Conservation (phyloP, 2,888 invertebrate genomes). For the Watsonalla binaria region DNA sequence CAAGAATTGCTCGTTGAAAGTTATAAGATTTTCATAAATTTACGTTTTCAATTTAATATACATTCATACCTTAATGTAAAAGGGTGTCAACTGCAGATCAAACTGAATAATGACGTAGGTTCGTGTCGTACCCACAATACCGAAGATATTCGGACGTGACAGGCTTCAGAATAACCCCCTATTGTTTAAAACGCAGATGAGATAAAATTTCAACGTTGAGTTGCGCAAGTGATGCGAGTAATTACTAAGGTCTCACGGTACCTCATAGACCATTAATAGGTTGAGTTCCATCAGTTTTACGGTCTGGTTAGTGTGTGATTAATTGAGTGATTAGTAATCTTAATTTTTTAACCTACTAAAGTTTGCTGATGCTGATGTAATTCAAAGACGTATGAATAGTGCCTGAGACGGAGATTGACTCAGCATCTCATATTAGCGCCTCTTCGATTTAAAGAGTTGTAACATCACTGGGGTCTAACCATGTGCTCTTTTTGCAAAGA, state of each 20-base stretch:
- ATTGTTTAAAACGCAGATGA: neutral
- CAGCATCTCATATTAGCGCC: no score
- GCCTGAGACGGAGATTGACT: no score
- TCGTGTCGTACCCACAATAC: neutral
- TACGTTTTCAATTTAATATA: no score
- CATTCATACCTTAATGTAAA: neutral
- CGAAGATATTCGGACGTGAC: neutral
- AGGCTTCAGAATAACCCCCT: neutral
- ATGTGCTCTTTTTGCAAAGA: no score
- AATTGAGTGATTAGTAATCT: no score
- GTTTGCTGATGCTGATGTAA: no score
- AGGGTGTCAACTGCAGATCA: neutral
- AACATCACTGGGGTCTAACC: no score
- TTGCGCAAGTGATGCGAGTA: conserved; percentile 1
- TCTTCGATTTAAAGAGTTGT: no score
- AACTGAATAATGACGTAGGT: neutral
- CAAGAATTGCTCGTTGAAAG: no score
- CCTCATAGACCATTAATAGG: neutral
- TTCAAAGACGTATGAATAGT: no score
- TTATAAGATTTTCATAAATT: no score
- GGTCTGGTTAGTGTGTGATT: neutral
- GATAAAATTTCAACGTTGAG: neutral
- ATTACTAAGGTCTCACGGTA: neutral
- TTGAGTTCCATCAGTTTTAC: neutral
- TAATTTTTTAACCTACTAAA: no score